Percentiles rank a stretch among this genome's conserved stretches.
These are phyloP conservation scores for Miichthys miiuy DNA, from an alignment of 2,797 vertebrate species.

Conservation along the genomic window DNA sequence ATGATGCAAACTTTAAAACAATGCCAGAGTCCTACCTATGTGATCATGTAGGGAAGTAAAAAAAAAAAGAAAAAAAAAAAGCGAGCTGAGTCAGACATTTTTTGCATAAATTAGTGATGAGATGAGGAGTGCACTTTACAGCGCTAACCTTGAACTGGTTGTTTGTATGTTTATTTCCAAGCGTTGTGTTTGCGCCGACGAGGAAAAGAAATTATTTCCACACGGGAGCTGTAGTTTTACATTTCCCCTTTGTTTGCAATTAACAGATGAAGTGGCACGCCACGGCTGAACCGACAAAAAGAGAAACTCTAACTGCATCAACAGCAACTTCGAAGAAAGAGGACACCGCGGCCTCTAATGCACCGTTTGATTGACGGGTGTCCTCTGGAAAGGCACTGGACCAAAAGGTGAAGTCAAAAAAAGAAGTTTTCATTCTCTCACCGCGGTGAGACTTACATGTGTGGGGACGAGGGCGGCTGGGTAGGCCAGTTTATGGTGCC, in stretches of 20 bases:
- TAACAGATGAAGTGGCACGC: constrained; percentile 26
- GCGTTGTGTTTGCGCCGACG: not conserved
- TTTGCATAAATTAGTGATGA: not conserved
- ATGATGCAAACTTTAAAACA: not conserved
- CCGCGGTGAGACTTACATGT: constrained; percentile 87
- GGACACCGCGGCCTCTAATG: constrained; percentile 28
- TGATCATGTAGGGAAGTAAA: not conserved
- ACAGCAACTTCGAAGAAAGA: constrained; percentile 49
- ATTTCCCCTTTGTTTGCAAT: constrained; percentile 57
- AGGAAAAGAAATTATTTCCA: not conserved
- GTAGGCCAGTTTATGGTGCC: constrained; percentile 98
- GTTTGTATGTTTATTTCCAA: not conserved
- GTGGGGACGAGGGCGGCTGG: constrained; percentile 97
- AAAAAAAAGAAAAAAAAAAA: too few relatives aligned
- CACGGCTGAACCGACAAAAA: constrained; percentile 44
- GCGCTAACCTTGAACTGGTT: not conserved
- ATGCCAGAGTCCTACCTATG: too few relatives aligned
- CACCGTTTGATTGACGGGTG: constrained; percentile 40
- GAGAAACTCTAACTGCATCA: constrained; percentile 60
- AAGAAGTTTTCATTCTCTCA: not conserved
- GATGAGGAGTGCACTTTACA: not conserved
- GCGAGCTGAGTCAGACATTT: not conserved
- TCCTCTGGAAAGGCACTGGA: constrained; percentile 17
- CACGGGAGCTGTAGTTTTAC: constrained; percentile 20
- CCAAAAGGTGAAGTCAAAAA: not conserved